These are phyloP conservation scores for Phrixothrix hirtus DNA, from an alignment of 2,888 invertebrate species.

Conservation along the genomic window DNA sequence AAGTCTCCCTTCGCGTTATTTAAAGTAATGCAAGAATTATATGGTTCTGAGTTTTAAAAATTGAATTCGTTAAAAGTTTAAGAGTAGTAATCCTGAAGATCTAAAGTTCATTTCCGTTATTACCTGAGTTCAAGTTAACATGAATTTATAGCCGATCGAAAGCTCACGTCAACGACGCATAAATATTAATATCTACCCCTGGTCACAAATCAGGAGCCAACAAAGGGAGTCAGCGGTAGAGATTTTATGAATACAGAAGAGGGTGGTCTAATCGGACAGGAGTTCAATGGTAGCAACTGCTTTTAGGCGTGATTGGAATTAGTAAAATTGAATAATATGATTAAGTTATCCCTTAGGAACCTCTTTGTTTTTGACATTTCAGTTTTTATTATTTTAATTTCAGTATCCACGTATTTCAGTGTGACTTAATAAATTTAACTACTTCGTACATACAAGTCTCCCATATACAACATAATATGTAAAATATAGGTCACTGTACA, in stretches of 20 bases:
- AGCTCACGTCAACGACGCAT: slow-evolving; percentile 26
- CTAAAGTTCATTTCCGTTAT: not conserved
- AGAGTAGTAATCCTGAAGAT: too few relatives aligned
- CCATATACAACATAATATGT: not conserved
- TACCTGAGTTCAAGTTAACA: slow-evolving; percentile 2
- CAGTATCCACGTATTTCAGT: not conserved
- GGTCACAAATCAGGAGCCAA: slow-evolving; percentile 28
- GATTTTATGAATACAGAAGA: slow-evolving; percentile 26
- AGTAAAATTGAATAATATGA: slow-evolving; percentile 17
- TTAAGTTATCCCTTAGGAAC: slow-evolving; percentile 4
- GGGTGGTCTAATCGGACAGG: slow-evolving; percentile 31
- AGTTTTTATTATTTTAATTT: not conserved
- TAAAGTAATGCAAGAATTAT: slow-evolving; percentile 1
- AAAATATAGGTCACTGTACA: slow-evolving; percentile 18
- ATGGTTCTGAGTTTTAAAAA: too few relatives aligned
- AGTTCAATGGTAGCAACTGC: slow-evolving; percentile 26
- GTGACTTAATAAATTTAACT: not conserved
- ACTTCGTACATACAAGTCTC: not conserved
- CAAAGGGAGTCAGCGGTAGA: slow-evolving; percentile 26
- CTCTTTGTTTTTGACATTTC: not conserved
- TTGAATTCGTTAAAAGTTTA: too few relatives aligned
- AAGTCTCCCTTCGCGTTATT: too few relatives aligned
- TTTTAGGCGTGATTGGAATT: slow-evolving; percentile 29
- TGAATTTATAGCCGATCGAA: slow-evolving; percentile 9
- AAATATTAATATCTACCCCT: slow-evolving; percentile 32